A percentile compares a stretch with the other conserved stretches of the same genome.
Conservation (phyloP, 2,888 invertebrate species). For the Anarsia innoxiella region DNA sequence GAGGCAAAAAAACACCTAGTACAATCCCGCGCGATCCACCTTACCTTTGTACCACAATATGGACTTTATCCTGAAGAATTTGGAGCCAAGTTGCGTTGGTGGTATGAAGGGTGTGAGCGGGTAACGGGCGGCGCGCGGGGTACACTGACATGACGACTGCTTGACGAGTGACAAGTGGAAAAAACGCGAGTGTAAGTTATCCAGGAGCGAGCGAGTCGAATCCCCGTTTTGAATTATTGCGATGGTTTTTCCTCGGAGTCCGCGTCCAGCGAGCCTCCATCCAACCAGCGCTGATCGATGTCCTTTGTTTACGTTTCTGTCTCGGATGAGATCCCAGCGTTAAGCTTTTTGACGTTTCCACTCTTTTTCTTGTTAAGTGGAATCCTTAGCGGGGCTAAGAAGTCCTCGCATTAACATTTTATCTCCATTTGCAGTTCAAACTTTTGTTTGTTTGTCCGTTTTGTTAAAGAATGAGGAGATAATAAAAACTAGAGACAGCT, state of each 20-base stretch:
- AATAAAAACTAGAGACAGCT: no score
- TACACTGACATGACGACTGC: slow-evolving; percentile 68
- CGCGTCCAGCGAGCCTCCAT: slow-evolving; percentile 5
- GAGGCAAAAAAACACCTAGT: slow-evolving; percentile 72
- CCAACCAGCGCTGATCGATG: slow-evolving; percentile 48
- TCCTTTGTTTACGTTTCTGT: slow-evolving; percentile 49
- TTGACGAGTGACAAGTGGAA: slow-evolving; percentile 68
- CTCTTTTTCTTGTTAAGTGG: slow-evolving; percentile 27
- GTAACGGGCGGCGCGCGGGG: slow-evolving; percentile 69
- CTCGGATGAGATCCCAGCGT: slow-evolving; percentile 22
- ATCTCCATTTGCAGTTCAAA: slow-evolving; percentile 6
- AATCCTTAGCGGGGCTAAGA: slow-evolving; percentile 13
- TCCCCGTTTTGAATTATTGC: slow-evolving; percentile 26
- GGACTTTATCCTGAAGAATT: slow-evolving; percentile 19
- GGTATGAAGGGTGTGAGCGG: slow-evolving; percentile 29
- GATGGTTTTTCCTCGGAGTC: slow-evolving; percentile 30
- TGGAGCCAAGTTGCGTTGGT: slow-evolving; percentile 16
- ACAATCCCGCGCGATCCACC: slow-evolving; percentile 28
- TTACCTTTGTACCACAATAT: slow-evolving; percentile 19
- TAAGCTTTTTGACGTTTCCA: slow-evolving; percentile 28
- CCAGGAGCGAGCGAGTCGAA: slow-evolving; percentile 31
- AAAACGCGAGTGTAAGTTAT: slow-evolving; percentile 64
- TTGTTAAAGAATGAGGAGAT: no score
- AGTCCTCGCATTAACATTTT: slow-evolving; percentile 8
- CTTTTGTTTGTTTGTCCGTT: slow-evolving; percentile 1